Evolutionary conservation across 2,797 vertebrate genomes (phyloP).

Genomic region (Holocentrus rufus): DNA sequence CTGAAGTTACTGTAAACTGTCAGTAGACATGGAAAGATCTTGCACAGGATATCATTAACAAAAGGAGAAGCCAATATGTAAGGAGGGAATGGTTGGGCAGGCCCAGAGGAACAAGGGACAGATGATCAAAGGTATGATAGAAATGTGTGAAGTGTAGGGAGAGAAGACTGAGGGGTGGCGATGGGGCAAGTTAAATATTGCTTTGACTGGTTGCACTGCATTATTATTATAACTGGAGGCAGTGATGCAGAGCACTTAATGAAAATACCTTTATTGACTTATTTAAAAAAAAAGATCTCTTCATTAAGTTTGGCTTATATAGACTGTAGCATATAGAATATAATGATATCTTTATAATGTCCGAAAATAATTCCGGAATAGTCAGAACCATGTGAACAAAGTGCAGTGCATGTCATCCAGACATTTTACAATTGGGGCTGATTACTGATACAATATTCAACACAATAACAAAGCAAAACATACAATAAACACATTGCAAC

Average conservation of each 20-base stretch:
- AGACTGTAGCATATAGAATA: slow-evolving; percentile 66
- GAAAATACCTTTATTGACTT: slow-evolving; percentile 76
- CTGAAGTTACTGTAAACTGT: too few relatives aligned
- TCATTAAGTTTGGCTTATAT: slow-evolving; percentile 48
- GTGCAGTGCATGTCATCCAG: slow-evolving; percentile 42
- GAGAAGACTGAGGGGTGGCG: too few relatives aligned
- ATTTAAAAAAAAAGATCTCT: slow-evolving; percentile 50
- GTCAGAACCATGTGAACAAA: slow-evolving; percentile 62
- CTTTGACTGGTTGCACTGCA: background rate
- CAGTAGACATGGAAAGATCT: too few relatives aligned
- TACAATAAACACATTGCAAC: slow-evolving; percentile 33
- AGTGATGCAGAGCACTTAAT: slow-evolving; percentile 41
- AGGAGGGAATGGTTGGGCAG: too few relatives aligned
- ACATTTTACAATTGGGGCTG: background rate
- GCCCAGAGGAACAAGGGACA: too few relatives aligned
- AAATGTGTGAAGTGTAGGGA: too few relatives aligned
- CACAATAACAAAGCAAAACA: background rate
- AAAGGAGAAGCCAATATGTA: too few relatives aligned
- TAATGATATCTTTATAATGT: slow-evolving; percentile 63
- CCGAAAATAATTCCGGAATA: slow-evolving; percentile 53
- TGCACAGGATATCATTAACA: too few relatives aligned
- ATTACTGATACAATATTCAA: too few relatives aligned
- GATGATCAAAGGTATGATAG: too few relatives aligned
- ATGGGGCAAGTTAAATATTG: too few relatives aligned
- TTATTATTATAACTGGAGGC: background rate